Conservation (phyloP, 1,140 invertebrate genomes). For the Dolichoris vasculosae region DNA sequence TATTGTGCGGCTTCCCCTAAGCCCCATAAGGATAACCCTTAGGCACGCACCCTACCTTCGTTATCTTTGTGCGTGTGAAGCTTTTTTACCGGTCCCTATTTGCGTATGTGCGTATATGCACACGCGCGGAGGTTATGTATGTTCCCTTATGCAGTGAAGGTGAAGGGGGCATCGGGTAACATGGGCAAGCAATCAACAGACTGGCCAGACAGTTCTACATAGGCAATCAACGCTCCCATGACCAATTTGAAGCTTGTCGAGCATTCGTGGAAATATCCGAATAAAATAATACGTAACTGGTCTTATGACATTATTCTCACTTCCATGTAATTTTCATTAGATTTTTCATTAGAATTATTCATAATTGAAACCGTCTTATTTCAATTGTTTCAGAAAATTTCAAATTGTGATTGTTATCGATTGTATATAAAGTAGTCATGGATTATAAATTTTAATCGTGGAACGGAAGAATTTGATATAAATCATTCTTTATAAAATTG, state of each 20-base stretch:
- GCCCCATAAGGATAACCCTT: constrained; percentile 73
- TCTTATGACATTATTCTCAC: neutral
- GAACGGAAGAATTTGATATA: too few species aligned
- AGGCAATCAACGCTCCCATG: constrained; percentile 46
- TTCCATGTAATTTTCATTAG: neutral
- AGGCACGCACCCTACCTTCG: constrained; percentile 67
- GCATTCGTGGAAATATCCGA: constrained; percentile 16
- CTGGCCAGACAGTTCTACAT: neutral
- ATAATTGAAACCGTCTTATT: too few species aligned
- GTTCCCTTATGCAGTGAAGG: constrained; percentile 65
- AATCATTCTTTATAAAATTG: too few species aligned
- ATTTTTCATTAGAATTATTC: neutral
- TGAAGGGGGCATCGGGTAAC: constrained; percentile 68
- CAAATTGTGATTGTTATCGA: too few species aligned
- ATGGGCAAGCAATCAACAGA: constrained; percentile 61
- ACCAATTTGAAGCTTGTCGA: neutral
- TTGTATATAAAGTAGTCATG: too few species aligned
- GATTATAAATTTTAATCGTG: too few species aligned
- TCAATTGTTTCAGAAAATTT: too few species aligned
- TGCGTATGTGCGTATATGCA: neutral
- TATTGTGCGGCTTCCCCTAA: constrained; percentile 69
- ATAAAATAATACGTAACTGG: neutral
- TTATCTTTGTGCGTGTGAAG: constrained; percentile 69
- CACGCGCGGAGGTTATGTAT: constrained; percentile 38
- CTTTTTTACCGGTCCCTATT: constrained; percentile 69